Percentiles rank a stretch among this genome's conserved stretches.
phyloP scores from a whole-genome alignment of 64 coral and sea anemone genomes.

The Montipora cactus region DNA sequence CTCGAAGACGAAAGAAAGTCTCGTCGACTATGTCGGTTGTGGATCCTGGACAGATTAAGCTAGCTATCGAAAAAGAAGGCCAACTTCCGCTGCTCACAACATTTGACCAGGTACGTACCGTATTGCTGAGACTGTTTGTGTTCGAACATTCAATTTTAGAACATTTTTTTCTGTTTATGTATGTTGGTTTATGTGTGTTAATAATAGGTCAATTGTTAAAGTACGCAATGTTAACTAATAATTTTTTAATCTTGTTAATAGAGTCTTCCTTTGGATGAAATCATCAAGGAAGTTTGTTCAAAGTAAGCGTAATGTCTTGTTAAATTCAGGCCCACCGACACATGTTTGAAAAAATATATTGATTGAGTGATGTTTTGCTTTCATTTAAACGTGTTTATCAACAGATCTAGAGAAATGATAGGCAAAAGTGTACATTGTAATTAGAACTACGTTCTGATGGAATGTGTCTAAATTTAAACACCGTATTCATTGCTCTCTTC shows the following conservation, averaged over 20 bases:
- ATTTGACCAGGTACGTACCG: conserved; percentile 76
- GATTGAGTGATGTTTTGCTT: background rate
- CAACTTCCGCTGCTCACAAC: conserved; percentile 83
- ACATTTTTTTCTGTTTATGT: background rate
- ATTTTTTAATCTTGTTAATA: conserved; percentile 19
- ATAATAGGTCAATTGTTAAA: too few species aligned
- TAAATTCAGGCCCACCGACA: background rate
- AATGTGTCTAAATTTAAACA: too few species aligned
- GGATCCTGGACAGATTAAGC: conserved; percentile 57
- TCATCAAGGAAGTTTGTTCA: conserved; percentile 84
- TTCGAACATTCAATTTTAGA: background rate
- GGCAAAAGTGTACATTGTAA: too few species aligned
- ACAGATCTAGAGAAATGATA: background rate
- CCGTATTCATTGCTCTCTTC: too few species aligned
- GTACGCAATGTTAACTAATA: background rate
- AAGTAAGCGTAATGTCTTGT: conserved; percentile 61
- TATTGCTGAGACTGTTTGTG: background rate
- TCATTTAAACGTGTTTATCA: background rate
- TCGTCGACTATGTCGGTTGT: conserved; percentile 22
- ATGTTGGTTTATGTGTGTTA: too few species aligned
- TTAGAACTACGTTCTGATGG: too few species aligned
- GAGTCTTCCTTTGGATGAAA: conserved; percentile 80
- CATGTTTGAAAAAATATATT: background rate
- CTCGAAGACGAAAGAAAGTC: background rate
- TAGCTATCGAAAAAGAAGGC: conserved; percentile 89